Conservation (phyloP, 2,888 invertebrate genomes). For the Pristionchus fissidentatus region DNA sequence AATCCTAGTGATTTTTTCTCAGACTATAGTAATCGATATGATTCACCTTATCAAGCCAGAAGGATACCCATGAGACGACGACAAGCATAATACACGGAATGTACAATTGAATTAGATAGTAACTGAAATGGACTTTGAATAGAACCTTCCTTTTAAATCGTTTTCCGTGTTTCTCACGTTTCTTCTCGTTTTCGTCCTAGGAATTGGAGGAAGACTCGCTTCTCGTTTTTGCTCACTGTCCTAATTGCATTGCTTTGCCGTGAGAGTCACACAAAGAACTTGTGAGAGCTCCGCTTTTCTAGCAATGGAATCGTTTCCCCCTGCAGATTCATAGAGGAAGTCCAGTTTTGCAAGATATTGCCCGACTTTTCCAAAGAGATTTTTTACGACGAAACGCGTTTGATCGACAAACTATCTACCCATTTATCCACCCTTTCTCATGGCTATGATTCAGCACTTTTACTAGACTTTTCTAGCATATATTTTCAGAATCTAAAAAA, state of each 20-base stretch:
- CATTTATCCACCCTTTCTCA: too few relatives aligned
- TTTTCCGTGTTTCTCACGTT: neutral
- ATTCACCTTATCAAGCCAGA: conserved; percentile 74
- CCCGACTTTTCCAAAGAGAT: too few relatives aligned
- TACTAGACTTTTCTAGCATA: neutral
- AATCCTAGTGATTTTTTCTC: too few relatives aligned
- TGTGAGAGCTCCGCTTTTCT: neutral
- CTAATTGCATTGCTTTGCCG: conserved; percentile 8
- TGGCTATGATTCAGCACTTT: too few relatives aligned
- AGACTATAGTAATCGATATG: neutral
- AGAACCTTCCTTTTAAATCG: neutral
- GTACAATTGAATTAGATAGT: conserved; percentile 86
- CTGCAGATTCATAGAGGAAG: too few relatives aligned
- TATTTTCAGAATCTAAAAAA: neutral
- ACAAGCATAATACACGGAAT: conserved; percentile 96
- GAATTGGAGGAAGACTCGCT: neutral
- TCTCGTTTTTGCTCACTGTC: neutral
- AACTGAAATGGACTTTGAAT: conserved; percentile 65
- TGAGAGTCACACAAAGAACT: conserved; percentile 35
- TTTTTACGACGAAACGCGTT: too few relatives aligned
- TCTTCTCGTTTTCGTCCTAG: neutral
- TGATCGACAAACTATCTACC: too few relatives aligned
- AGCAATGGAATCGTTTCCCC: neutral
- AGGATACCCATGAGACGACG: conserved; percentile 78
- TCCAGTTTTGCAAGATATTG: too few relatives aligned